Percentiles rank a stretch among this genome's conserved stretches.
These are phyloP conservation scores for Peromyscus attwateri DNA, from an alignment of 2,797 vertebrate species.

Conservation along the genomic window DNA sequence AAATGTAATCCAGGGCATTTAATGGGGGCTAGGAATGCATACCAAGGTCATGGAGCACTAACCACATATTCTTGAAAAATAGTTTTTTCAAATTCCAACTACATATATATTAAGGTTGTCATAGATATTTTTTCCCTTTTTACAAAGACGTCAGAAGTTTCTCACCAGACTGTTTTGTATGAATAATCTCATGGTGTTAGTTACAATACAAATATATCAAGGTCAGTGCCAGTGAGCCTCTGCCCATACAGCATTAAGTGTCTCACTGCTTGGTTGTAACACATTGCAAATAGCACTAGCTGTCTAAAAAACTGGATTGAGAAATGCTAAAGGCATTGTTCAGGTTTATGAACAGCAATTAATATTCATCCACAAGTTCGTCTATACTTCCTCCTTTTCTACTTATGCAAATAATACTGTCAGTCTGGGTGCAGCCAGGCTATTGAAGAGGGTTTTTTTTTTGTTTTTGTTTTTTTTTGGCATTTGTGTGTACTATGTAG, in stretches of 20 bases:
- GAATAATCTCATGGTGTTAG: neutral
- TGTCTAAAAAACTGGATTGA: constrained; percentile 58
- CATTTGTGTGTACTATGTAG: neutral
- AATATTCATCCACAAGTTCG: constrained; percentile 82
- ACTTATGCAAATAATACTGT: constrained; percentile 66
- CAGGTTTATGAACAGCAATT: constrained; percentile 76
- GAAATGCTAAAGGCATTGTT: constrained; percentile 65
- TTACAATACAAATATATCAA: neutral
- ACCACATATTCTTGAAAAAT: neutral
- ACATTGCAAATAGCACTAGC: constrained; percentile 50
- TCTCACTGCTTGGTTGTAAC: constrained; percentile 31
- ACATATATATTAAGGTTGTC: neutral
- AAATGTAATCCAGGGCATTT: neutral
- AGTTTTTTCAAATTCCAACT: neutral
- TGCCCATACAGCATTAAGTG: neutral
- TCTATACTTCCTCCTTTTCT: constrained; percentile 74
- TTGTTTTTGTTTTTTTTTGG: constrained; percentile 71
- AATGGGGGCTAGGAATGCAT: neutral
- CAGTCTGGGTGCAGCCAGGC: constrained; percentile 65
- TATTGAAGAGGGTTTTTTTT: constrained; percentile 73
- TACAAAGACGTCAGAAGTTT: neutral
- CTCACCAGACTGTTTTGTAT: neutral
- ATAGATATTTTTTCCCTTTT: neutral
- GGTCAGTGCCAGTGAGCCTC: neutral
- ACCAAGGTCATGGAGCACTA: neutral